Evolutionary conservation across 2,113 vertebrate genomes (phyloP).

Genomic region (Larimichthys polyactis): DNA sequence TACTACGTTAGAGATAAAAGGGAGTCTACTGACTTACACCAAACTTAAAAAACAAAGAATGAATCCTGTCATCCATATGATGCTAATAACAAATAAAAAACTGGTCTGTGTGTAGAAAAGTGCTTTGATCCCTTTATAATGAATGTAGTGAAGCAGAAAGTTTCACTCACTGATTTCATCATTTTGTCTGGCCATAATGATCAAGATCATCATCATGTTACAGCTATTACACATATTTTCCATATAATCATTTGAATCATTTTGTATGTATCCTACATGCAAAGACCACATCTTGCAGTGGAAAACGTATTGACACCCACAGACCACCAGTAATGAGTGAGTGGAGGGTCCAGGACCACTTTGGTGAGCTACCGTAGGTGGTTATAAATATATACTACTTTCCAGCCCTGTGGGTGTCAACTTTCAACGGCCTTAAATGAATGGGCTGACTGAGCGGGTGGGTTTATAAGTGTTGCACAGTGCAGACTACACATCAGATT

Average conservation of each 20-base stretch:
- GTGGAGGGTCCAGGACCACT: slow-evolving; percentile 4
- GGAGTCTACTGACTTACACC: background rate
- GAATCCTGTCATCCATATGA: background rate
- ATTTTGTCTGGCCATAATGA: background rate
- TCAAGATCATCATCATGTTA: background rate
- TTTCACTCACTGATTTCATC: background rate
- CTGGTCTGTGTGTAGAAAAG: background rate
- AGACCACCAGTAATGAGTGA: slow-evolving; percentile 45
- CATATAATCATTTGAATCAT: background rate
- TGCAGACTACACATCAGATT: slow-evolving; percentile 6
- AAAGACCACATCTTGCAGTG: slow-evolving; percentile 36
- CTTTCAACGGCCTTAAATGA: slow-evolving; percentile 17
- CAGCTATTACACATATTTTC: background rate
- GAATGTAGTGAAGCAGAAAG: background rate
- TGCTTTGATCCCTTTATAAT: background rate
- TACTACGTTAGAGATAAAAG: slow-evolving; percentile 20
- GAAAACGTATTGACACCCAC: slow-evolving; percentile 50
- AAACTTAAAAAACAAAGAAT: background rate
- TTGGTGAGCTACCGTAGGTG: slow-evolving; percentile 34
- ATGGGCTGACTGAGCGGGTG: background rate
- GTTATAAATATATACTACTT: slow-evolving; percentile 55
- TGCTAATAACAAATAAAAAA: background rate
- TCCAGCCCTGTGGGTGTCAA: slow-evolving; percentile 32
- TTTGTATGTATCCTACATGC: background rate
- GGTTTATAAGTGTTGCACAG: slow-evolving; percentile 39